Base-by-base conservation (phyloP, 2,113 vertebrate species). In the Neodon shergylaensis region DNA sequence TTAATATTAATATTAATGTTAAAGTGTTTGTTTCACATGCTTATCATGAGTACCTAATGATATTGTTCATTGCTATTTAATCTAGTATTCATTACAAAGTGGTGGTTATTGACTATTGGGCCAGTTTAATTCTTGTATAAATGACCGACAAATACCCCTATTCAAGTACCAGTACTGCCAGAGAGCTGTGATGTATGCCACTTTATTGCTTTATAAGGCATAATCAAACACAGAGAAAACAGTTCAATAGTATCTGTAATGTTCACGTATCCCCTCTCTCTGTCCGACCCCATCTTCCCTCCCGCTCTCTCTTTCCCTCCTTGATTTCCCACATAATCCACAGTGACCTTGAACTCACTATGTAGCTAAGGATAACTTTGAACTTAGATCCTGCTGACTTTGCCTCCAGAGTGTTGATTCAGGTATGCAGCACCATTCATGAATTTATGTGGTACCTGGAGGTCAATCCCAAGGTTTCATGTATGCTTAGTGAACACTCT, bases 271-370 rank as follows among this genome's bases (percentile, higher is more conserved):
- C 14, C n/a, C 13, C 1, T 7, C 58, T 83, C 58, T 83, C n/a
- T 63, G 28, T 58, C n/a, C 12, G 1, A 9, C 3, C 58, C 14
- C 13, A 17, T 24, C 33, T 39, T 83, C 6, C 26, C 7, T 28
- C 14, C 4, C 1, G 1, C 10, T 19, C 12, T 13, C 10, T 19
- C n/a, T 22, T 63, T 28, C 22, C 13, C 33, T 14, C 12, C 36
- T 39, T 28, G 39, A 26, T 28, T 63, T 42, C 13, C 42, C n/a
- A 63, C 63, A 28, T 14, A 83, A 42, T 42, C 13, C n/a, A 42
- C 14, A 26, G 7, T 84, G 31, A 3, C 47, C 77, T 54, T 79
- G 77, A 52, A 36, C 77, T 52, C 31, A 36, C 13, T 3, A 21
- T 52, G 77, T 52, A 79, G 49, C 49, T 58, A 58, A 58, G 58